Evolutionary conservation across 2,797 vertebrate genomes (phyloP).

Genomic region (Pogonophryne albipinna): DNA sequence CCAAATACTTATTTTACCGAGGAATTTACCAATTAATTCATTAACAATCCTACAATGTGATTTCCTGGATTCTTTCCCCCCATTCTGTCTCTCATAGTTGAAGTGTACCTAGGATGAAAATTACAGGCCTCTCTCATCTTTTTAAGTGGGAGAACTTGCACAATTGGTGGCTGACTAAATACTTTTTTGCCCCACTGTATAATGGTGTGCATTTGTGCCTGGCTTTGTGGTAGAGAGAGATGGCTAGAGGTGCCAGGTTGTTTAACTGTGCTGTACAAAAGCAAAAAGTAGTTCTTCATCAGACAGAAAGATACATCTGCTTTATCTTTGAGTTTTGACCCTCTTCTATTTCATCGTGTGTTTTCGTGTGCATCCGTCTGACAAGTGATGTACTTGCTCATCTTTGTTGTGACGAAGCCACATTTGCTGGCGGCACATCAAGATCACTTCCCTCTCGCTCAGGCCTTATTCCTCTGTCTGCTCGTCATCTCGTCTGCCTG

Average conservation of each 20-base stretch:
- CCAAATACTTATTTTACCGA: too few species aligned
- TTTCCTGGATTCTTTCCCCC: too few species aligned
- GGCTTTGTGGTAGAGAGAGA: not conserved
- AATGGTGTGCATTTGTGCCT: not conserved
- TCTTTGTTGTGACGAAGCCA: conserved; percentile 49
- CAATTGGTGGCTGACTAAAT: too few species aligned
- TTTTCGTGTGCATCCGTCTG: conserved; percentile 45
- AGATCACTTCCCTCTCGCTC: conserved; percentile 61
- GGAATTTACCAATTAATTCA: too few species aligned
- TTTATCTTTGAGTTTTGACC: conserved; percentile 25
- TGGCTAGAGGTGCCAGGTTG: not conserved
- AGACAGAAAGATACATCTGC: not conserved
- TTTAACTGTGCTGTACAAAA: conserved; percentile 4
- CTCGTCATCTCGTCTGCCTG: conserved; percentile 62
- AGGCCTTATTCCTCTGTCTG: conserved; percentile 54
- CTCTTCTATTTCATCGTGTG: conserved; percentile 19
- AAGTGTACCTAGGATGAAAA: too few species aligned
- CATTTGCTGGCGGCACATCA: conserved; percentile 76
- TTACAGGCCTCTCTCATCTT: too few species aligned
- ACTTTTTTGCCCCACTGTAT: not conserved
- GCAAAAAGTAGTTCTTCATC: conserved; percentile 2
- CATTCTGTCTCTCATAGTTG: too few species aligned
- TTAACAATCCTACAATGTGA: too few species aligned
- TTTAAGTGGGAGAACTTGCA: too few species aligned
- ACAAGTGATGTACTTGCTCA: conserved; percentile 49